phyloP scores from a whole-genome alignment of 2,797 vertebrate species.

The Eulemur albifrons region DNA sequence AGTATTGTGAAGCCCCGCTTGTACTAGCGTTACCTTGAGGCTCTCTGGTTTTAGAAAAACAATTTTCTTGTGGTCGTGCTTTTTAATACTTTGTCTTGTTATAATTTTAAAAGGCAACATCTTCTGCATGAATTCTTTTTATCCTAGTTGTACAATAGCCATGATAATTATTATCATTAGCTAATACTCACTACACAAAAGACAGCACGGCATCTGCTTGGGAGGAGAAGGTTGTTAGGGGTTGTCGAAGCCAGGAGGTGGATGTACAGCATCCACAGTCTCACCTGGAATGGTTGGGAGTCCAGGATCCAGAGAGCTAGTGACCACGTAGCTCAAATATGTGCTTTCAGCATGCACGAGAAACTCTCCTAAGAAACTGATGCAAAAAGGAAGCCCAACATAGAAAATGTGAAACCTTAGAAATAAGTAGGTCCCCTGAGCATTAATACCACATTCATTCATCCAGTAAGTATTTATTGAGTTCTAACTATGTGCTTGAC shows the following conservation, averaged over 20 bases:
- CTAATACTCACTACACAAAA: background rate
- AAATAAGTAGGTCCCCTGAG: background rate
- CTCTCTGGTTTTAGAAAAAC: background rate
- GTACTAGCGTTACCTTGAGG: background rate
- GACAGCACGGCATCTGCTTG: background rate
- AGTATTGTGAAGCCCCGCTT: background rate
- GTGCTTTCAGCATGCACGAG: background rate
- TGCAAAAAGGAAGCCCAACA: background rate
- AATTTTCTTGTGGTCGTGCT: background rate
- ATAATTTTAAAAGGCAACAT: background rate
- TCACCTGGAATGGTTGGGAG: rapidly evolving
- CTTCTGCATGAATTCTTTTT: background rate
- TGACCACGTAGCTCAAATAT: background rate
- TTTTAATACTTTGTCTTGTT: background rate
- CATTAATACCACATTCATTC: background rate
- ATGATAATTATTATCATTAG: background rate
- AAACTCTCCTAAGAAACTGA: background rate
- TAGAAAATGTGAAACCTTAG: background rate
- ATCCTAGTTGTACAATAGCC: background rate
- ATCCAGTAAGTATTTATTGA: background rate
- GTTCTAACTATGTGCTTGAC: background rate
- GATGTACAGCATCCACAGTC: rapidly evolving
- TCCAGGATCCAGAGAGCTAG: rapidly evolving
- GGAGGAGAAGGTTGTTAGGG: background rate
- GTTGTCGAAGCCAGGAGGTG: background rate